Base-by-base conservation (phyloP, 2,113 vertebrate genomes). In the Zeus faber region DNA sequence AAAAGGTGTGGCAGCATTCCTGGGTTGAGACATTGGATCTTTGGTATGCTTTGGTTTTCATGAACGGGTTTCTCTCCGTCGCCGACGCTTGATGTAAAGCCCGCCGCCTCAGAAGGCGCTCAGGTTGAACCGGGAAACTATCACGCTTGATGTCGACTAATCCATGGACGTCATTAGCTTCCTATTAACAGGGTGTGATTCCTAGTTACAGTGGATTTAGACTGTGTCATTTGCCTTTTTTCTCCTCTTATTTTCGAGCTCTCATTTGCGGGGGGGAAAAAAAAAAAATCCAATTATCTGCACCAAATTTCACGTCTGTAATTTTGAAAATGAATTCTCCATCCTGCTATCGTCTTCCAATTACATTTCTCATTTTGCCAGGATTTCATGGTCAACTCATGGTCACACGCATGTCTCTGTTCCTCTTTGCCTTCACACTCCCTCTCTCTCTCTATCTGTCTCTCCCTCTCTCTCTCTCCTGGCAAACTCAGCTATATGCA, bases 351-450 rank as follows among this genome's bases (percentile, higher is more conserved):
- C 67, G 24, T 74, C 67, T 58, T 78, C 71, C 72, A 80, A 79
- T 85, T 83, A 80, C 62, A 66, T 62, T 84, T 87, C 74, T 83
- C 74, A 81, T 81, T 82, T 58, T 66, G 67, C 49, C 55, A 50
- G 54, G 76, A 81, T 87, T 86, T 85, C 83, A 86, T 68, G 79
- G 70, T 80, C 80, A 72, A 61, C 57, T 72, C 70, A 71, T 45
- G 67, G 81, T 79, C 57, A 24, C 60, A 43, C 43, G 14, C 53
- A 46, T 49, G 53, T 72, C 48, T 67, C 49, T 43, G 62, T 52
- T 69, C 65, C 67, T 61, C 47, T 72, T 76, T 48, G 1, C 55
- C 61, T 54, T 53, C 56, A 39, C 9, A 50, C 40, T 72, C 17
- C 18, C 68, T 23, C 46, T 17, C 16, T 29, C 58, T 50, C 49